Conservation (phyloP, 2,888 invertebrate species). For the Eueremaeus valkanovi region DNA sequence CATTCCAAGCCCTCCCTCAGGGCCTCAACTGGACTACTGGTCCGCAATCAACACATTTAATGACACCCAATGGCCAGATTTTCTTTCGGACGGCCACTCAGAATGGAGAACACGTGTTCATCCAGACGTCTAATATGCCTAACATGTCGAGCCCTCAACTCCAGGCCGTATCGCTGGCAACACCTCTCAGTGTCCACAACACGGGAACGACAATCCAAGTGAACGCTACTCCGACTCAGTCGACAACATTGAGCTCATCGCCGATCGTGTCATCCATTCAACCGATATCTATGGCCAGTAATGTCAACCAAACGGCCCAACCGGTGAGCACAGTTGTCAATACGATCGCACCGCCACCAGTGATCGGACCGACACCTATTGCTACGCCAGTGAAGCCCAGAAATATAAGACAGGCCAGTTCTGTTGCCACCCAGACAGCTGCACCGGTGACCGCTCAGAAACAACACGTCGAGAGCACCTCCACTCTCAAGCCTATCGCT, state of each 20-base stretch:
- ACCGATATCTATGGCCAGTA: constrained; percentile 9
- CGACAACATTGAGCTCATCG: not conserved
- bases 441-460: not conserved
- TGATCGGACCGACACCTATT: not conserved
- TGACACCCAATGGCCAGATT: constrained; percentile 31
- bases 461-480: constrained; percentile 17
- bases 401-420: not conserved
- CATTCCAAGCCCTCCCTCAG: constrained; percentile 4
- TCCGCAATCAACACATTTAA: constrained; percentile 32
- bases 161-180: constrained; percentile 34
- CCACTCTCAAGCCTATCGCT: constrained; percentile 10
- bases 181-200: not conserved
- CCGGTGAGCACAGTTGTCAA: not conserved
- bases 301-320: not conserved
- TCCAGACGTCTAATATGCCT: constrained; percentile 32
- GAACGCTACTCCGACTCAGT: not conserved
- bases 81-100: constrained; percentile 11
- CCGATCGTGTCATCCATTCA: not conserved
- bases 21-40: constrained; percentile 35
- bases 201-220: constrained; percentile 22
- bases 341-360: not conserved
- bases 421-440: constrained; percentile 22
- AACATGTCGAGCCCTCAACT: constrained; percentile 34
- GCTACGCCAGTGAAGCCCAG: not conserved
- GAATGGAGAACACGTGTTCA: constrained; percentile 32